A percentile compares a stretch with the other conserved stretches of the same genome.
Evolutionary conservation across 2,888 invertebrate species (phyloP).

Genomic region (Heliconius aoede): DNA sequence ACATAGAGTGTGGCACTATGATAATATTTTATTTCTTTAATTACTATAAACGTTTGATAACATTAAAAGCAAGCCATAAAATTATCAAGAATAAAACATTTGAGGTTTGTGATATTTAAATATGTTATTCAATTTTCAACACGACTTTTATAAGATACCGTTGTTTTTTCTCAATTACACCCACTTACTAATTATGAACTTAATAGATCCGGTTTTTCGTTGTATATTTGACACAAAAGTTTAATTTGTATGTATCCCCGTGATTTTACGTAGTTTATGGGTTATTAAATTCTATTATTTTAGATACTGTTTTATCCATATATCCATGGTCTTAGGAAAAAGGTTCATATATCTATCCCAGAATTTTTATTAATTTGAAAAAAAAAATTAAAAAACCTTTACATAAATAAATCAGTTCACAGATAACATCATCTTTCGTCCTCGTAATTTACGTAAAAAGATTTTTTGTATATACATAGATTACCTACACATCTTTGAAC

Average conservation of each 20-base stretch:
- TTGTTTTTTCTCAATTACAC: constrained; percentile 38
- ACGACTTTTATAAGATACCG: constrained; percentile 35
- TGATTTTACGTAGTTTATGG: background rate
- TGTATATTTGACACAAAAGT: constrained; percentile 14
- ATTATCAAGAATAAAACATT: constrained; percentile 1
- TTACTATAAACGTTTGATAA: constrained; percentile 2
- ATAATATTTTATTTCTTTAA: background rate
- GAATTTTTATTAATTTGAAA: too few relatives aligned
- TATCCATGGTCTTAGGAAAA: too few relatives aligned
- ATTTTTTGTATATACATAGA: too few relatives aligned
- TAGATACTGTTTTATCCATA: too few relatives aligned
- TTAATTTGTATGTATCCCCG: background rate
- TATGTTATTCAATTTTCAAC: constrained; percentile 31
- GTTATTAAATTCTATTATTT: too few relatives aligned
- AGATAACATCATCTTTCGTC: too few relatives aligned
- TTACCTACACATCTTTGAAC: too few relatives aligned
- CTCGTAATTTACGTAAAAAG: too few relatives aligned
- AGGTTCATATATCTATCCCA: too few relatives aligned
- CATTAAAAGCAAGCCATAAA: background rate
- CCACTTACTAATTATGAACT: constrained; percentile 35
- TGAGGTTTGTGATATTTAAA: constrained; percentile 18
- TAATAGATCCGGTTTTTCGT: constrained; percentile 35
- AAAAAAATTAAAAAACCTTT: too few relatives aligned
- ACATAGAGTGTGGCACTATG: background rate
- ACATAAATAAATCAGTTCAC: too few relatives aligned